Evolutionary conservation across 2,797 vertebrate genomes (phyloP).

Genomic region (Masticophis lateralis): DNA sequence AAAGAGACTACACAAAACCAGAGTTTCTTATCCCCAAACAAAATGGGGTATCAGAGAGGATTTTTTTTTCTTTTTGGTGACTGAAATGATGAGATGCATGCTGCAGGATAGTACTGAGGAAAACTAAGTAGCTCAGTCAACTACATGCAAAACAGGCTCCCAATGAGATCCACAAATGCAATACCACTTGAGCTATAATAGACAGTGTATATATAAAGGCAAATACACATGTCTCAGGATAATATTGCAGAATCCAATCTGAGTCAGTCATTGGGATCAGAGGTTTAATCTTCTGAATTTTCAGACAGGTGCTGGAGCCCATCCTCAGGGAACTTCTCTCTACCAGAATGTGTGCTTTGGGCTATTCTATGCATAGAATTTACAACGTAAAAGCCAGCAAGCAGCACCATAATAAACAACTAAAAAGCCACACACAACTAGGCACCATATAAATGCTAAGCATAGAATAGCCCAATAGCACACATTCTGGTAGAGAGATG

Average conservation of each 20-base stretch:
- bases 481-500: background rate
- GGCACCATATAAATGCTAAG: background rate
- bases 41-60: background rate
- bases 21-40: background rate
- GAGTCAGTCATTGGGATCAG: too few species aligned
- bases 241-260: too few species aligned
- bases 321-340: too few species aligned
- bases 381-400: background rate
- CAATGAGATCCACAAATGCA: background rate
- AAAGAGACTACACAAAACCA: background rate
- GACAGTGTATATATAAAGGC: background rate
- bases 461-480: background rate
- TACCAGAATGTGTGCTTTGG: background rate
- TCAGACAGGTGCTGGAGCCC: too few species aligned
- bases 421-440: background rate
- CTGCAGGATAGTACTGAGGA: background rate
- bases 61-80: background rate
- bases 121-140: background rate
- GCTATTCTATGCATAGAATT: background rate
- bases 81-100: background rate
- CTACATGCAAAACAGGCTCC: background rate
- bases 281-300: too few species aligned
- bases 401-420: background rate
- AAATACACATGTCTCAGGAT: too few species aligned
- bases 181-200: background rate